Evolutionary conservation across 64 coral and sea anemone genomes (phyloP).

Genomic region (Montipora efflorescens): DNA sequence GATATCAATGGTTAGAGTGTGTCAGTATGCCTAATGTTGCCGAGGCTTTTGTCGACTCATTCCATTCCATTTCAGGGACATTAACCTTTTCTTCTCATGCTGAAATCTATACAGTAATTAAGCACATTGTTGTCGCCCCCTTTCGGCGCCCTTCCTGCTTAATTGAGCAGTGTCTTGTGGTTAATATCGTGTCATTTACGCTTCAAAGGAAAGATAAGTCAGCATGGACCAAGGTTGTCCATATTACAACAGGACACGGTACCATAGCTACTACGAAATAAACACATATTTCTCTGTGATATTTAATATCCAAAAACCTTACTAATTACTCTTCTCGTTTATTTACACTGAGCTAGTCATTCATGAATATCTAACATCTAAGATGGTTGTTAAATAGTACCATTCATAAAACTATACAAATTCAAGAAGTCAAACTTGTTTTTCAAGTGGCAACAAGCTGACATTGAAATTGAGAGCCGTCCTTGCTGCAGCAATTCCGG

Average conservation of each 20-base stretch:
- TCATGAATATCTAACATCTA: no score
- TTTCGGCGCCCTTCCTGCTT: neutral
- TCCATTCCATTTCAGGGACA: neutral
- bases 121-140: neutral
- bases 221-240: neutral
- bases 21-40: neutral
- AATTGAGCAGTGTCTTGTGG: neutral
- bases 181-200: neutral
- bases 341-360: no score
- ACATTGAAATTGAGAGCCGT: neutral
- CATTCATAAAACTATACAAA: no score
- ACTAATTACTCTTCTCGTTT: no score
- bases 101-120: conserved; percentile 1
- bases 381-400: no score
- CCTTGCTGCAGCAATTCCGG: neutral
- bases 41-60: conserved; percentile 12
- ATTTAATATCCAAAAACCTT: neutral
- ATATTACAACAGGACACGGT: neutral
- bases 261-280: conserved; percentile 16
- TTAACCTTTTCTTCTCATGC: neutral
- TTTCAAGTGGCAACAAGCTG: neutral
- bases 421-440: neutral
- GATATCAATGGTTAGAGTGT: no score
- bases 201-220: neutral
- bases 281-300: neutral